Evolutionary conservation across 2,888 invertebrate species (phyloP), one percentile per base, ranked within the genome.

Genomic region (Dichetophora obliterata): DNA sequence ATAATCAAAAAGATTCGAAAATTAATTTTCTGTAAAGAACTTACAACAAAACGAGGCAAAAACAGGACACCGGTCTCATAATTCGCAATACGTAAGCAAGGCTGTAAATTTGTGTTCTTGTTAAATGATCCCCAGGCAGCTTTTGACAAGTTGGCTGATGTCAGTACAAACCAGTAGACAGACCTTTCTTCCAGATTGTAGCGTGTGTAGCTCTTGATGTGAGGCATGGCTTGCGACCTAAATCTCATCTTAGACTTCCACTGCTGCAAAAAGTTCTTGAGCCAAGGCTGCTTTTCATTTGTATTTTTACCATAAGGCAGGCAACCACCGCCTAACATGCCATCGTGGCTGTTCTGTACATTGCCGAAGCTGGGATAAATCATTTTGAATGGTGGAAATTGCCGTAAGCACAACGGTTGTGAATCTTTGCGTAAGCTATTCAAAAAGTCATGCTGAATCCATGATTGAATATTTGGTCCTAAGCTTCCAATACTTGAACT

Each of bases 61-160:
- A 98, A 95, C 65, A 98, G 86, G 0, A 99, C 96, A 0, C 98
- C 98, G 0, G 93, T 94, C 89, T 99, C 98, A 86, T 96, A 98
- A 61, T 96, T 97, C 87, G 95, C 92, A 9, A 98, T 92, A 48
- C 94, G 92, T 1, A 91, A 86, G 0, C 91, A 91, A 0, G 89
- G 89, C 86, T 92, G 91, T 89, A 92, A 88, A 90, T 92, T 84
- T 3, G 85, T 79, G 59, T 91, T 92, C 78, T 91, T 92, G 80
- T 92, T 93, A 9, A 91, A 88, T 11, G 90, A 90, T 57, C 99
- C 99, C 99, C 99, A 99, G 0, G 99, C 99, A 1, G 98, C 97
- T 90, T 98, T 98, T 14, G 98, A 99, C 43, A 98, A 90, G 90
- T 99, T 99, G 0, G 96, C 97, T 74, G 98, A 98, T 0, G 98